These are phyloP conservation scores for Ophion obscuratus DNA, from an alignment of 2,888 invertebrate genomes.

Conservation along the genomic window DNA sequence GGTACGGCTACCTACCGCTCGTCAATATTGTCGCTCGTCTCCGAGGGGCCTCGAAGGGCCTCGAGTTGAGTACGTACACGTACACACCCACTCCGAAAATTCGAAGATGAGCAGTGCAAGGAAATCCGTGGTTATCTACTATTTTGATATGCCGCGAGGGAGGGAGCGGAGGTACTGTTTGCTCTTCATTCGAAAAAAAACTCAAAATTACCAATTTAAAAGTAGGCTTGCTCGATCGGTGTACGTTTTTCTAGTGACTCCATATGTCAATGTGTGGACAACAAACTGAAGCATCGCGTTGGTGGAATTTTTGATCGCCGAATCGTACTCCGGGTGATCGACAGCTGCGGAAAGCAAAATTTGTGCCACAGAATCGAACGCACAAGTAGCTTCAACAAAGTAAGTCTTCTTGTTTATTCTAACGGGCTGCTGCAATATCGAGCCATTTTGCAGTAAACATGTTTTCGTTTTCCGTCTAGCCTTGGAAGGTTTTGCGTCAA, in stretches of 20 bases:
- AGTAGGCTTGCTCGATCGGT: conserved; percentile 12
- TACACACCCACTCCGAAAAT: too few relatives aligned
- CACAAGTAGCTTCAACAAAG: not conserved
- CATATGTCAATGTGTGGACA: not conserved
- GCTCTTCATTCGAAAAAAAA: too few relatives aligned
- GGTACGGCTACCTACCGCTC: too few relatives aligned
- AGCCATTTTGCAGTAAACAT: not conserved
- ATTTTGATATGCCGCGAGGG: too few relatives aligned
- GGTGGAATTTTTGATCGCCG: not conserved
- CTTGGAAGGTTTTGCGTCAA: not conserved
- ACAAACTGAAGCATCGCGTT: conserved; percentile 5
- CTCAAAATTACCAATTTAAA: conserved; percentile 6
- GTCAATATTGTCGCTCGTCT: too few relatives aligned
- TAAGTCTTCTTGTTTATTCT: not conserved
- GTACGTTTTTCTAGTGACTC: conserved; percentile 6
- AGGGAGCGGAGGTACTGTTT: too few relatives aligned
- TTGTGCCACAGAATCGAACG: not conserved
- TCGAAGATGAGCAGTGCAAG: too few relatives aligned
- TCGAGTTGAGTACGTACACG: too few relatives aligned
- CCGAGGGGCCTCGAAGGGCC: too few relatives aligned
- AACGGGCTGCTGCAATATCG: conserved; percentile 1
- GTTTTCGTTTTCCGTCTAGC: not conserved
- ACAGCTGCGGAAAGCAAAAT: conserved; percentile 1
- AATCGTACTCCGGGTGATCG: conserved; percentile 2
- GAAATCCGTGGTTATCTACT: too few relatives aligned